Evolutionary conservation across 2,113 vertebrate genomes (phyloP), one percentile per base, ranked within the genome.

Genomic region (Tauraco erythrolophus): DNA sequence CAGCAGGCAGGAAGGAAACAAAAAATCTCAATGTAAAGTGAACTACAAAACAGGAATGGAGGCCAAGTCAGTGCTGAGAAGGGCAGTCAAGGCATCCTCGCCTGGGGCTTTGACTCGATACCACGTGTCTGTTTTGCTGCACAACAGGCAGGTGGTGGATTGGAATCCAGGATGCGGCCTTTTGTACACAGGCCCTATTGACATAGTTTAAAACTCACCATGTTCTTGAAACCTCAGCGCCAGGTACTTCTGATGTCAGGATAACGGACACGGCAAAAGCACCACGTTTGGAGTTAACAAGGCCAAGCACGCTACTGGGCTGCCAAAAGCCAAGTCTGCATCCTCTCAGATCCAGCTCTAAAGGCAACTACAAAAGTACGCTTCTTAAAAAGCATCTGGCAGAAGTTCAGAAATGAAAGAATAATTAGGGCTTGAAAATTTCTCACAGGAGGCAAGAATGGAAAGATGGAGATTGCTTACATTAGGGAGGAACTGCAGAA

Each of bases 321-420:
- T 71, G 60, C 10, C 58, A 80, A 86, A 94, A 89, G 91, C 56
- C 75, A 31, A 64, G 79, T 2, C 17, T 5, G 64, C 68, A 16
- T 57, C 71, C 84, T 74, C 85, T 89, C 76, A 80, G 51, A 31
- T 86, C 72, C 33, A 83, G 51, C 74, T 80, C 17, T 8, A 84
- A 89, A 84, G 61, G 48, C 70, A 91, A 18, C 84, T 92, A 92
- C 91, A 89, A 78, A 95, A 89, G 85, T 8, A 70, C 37, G 5
- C 48, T 13, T 54, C 81, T 87, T 51, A 56, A 41, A 94, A 88
- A 82, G 72, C 56, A 81, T 18, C 43, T 4, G 2, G 39, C 60
- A 90, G 46, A 86, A 89, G 72, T 50, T 82, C 79, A 61, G 71
- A 57, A 93, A 78, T 81, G 46, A 94, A 84, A 81, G 57, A 77